Percentiles rank a stretch among this genome's conserved stretches.
Conservation (phyloP, 2,888 invertebrate genomes). For the Nipponacmea schrenckii region DNA sequence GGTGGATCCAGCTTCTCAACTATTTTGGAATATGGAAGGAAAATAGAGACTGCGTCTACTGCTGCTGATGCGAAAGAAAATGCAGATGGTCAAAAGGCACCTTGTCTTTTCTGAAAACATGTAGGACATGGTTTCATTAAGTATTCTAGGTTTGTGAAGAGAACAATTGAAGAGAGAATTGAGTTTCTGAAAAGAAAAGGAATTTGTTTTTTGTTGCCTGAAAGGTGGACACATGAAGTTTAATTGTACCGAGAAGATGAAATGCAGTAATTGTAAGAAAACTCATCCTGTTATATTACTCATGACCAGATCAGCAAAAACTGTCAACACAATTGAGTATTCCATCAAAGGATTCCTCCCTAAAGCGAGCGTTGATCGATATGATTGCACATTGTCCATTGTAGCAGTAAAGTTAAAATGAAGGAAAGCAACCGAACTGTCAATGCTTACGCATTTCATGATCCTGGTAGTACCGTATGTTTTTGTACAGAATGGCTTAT, state of each 20-base stretch:
- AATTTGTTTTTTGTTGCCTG: background rate
- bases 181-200: background rate
- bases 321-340: too few species aligned
- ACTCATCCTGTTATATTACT: background rate
- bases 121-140: background rate
- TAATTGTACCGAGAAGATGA: background rate
- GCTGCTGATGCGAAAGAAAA: too few species aligned
- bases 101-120: background rate
- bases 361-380: too few species aligned
- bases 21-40: too few species aligned
- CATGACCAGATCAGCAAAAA: too few species aligned
- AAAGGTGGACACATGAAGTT: background rate
- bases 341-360: too few species aligned
- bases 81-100: too few species aligned
- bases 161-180: background rate
- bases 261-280: background rate
- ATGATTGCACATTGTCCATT: too few species aligned
- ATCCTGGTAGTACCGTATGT: constrained; percentile 15
- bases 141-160: background rate
- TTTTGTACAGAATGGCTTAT: too few species aligned
- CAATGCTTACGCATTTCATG: constrained; percentile 19
- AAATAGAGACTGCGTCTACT: too few species aligned
- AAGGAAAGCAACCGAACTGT: background rate
- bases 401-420: constrained; percentile 10
- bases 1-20: too few species aligned